phyloP scores from a whole-genome alignment of 2,113 vertebrate species.

The Nibea albiflora region DNA sequence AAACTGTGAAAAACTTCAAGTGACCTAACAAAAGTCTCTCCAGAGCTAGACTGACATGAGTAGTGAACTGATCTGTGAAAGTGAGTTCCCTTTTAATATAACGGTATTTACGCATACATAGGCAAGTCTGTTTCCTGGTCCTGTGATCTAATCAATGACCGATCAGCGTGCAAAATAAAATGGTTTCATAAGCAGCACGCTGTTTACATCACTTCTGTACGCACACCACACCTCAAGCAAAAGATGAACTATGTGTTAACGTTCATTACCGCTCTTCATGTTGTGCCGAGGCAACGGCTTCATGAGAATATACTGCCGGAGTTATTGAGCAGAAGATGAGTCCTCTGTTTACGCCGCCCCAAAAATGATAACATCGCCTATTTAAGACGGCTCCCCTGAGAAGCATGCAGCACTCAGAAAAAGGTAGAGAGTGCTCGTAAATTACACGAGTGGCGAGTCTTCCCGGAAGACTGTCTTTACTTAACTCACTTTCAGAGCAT shows the following conservation, averaged over 20 bases:
- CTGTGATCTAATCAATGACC: not conserved
- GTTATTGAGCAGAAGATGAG: slow-evolving; percentile 6
- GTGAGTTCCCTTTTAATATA: not conserved
- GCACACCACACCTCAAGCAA: not conserved
- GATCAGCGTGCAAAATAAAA: slow-evolving; percentile 1
- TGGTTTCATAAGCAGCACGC: not conserved
- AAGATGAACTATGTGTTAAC: not conserved
- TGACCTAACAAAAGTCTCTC: not conserved
- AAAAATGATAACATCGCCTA: slow-evolving; percentile 16
- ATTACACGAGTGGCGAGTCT: slow-evolving; percentile 4
- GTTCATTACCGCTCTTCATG: not conserved
- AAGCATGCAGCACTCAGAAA: slow-evolving; percentile 19
- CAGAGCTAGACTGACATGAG: slow-evolving; percentile 2
- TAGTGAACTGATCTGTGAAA: not conserved
- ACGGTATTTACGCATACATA: not conserved
- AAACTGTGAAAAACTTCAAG: not conserved
- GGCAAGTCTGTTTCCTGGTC: not conserved
- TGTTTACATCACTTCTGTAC: not conserved
- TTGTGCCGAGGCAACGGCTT: not conserved
- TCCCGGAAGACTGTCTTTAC: slow-evolving; percentile 2
- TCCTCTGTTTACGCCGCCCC: slow-evolving; percentile 1
- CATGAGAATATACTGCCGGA: slow-evolving; percentile 1
- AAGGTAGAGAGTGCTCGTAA: slow-evolving; percentile 8
- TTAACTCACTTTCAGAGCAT: not conserved
- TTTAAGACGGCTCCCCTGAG: slow-evolving; percentile 15